Base-by-base conservation (phyloP, 2,113 vertebrate genomes). In the Psilopogon haemacephalus region DNA sequence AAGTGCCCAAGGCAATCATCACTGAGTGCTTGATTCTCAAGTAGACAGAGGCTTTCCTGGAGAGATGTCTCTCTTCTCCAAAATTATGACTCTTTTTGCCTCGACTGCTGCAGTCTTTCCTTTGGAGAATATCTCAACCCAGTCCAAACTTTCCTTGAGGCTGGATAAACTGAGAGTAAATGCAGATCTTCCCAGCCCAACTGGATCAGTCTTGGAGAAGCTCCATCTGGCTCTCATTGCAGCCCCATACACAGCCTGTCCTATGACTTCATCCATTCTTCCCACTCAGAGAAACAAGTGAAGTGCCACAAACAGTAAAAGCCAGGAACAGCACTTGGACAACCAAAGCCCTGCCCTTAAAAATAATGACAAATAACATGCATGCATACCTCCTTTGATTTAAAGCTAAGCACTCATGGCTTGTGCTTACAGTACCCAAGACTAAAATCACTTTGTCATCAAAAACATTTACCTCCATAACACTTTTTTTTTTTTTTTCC, bases 371-470 rank as follows among this genome's bases (percentile, higher is more conserved):
- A 80, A 62, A 32, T 44, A 42, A 18, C 24, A 52, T 0, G 1
- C 35, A 50, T 15, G 8, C 80, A 44, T 5, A 8, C 2, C 14
- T 84, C 28, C 40, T 73, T 37, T 62, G 46, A 55, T 8, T 44
- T 50, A 15, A 74, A 78, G 7, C 30, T 60, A 80, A 86, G n/a
- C 24, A 46, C 0, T 0, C 0, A 2, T 50, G 17, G 17, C 5
- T 80, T n/a, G 5, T 48, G 54, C 27, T 69, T 23, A 33, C 8
- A 42, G 44, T 12, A 59, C 15, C 21, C 30, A 33, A 19, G 15
- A 80, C 18, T 42, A 64, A 82, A 77, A 81, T 59, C 58, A 33
- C 15, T 33, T 19, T 42, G 23, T 65, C 38, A 68, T 27, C 24
- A 21, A 62, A 54, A 60, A 9, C 21, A 58, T 84, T 75, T 59